phyloP scores from a whole-genome alignment of 2,888 invertebrate species.

The Hoplodrina ambigua region DNA sequence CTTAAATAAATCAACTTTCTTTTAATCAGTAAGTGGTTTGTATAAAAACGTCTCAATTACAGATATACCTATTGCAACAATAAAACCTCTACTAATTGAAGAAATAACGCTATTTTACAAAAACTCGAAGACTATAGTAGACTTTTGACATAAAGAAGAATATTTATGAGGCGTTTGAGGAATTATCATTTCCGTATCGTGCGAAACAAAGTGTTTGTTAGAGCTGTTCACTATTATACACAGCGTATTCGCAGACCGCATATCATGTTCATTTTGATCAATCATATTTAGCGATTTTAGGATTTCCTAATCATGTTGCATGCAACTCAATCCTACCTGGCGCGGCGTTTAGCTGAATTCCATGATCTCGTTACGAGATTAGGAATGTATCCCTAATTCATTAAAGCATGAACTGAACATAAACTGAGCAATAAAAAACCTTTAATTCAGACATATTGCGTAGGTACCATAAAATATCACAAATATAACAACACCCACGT shows the following conservation, averaged over 20 bases:
- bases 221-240: constrained; percentile 7
- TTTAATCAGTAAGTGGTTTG: constrained; percentile 3
- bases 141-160: constrained; percentile 12
- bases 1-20: constrained; percentile 10
- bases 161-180: constrained; percentile 45
- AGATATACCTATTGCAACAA: constrained; percentile 3
- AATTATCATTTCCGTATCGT: constrained; percentile 21
- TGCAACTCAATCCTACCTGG: too few relatives aligned
- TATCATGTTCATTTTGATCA: neutral
- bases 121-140: neutral
- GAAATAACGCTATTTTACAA: constrained; percentile 4
- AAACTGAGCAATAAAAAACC: too few relatives aligned
- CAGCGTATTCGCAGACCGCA: constrained; percentile 13
- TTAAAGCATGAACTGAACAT: too few relatives aligned
- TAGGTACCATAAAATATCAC: too few relatives aligned
- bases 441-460: too few relatives aligned
- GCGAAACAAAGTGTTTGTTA: constrained; percentile 21
- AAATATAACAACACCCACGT: too few relatives aligned
- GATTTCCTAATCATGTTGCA: neutral
- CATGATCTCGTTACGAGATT: too few relatives aligned
- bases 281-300: neutral
- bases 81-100: neutral
- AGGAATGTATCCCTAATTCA: too few relatives aligned
- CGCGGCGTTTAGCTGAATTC: too few relatives aligned
- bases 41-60: constrained; percentile 9